A percentile compares a stretch with the other conserved stretches of the same genome.
Conservation (phyloP, 2,888 invertebrate species). For the Cheilosia scutellata region DNA sequence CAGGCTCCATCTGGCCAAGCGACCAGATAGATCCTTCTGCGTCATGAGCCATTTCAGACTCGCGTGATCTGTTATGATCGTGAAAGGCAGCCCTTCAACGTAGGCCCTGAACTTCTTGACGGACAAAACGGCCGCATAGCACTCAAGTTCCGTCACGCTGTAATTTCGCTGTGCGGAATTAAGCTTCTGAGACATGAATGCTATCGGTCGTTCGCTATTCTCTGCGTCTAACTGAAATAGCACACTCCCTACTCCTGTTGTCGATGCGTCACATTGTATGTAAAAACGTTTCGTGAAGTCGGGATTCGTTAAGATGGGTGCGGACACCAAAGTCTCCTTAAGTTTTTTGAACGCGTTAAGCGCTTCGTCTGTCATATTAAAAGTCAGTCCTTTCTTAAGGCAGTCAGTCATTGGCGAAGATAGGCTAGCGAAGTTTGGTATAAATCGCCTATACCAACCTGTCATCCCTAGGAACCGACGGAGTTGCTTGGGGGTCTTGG, state of each 20-base stretch:
- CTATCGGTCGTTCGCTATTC: background rate
- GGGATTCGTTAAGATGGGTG: background rate
- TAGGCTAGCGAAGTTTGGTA: background rate
- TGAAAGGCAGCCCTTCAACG: background rate
- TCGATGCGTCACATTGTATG: constrained; percentile 1
- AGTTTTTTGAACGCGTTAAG: background rate
- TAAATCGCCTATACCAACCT: background rate
- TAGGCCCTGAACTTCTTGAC: background rate
- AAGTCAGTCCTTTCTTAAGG: background rate
- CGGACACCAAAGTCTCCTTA: background rate
- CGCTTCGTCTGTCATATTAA: background rate
- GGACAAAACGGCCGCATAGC: background rate
- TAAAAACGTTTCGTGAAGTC: background rate
- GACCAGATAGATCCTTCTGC: background rate
- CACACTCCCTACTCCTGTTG: background rate
- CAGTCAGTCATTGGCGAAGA: background rate
- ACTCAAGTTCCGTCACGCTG: background rate
- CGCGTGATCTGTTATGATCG: background rate
- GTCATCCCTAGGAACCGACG: background rate
- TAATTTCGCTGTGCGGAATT: too few species aligned
- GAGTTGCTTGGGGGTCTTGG: background rate
- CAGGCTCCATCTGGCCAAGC: background rate
- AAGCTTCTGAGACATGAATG: too few species aligned
- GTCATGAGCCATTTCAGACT: background rate
- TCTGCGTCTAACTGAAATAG: background rate